Evolutionary conservation across 2,888 invertebrate genomes (phyloP).

Genomic region (Tricholauxania praeusta): DNA sequence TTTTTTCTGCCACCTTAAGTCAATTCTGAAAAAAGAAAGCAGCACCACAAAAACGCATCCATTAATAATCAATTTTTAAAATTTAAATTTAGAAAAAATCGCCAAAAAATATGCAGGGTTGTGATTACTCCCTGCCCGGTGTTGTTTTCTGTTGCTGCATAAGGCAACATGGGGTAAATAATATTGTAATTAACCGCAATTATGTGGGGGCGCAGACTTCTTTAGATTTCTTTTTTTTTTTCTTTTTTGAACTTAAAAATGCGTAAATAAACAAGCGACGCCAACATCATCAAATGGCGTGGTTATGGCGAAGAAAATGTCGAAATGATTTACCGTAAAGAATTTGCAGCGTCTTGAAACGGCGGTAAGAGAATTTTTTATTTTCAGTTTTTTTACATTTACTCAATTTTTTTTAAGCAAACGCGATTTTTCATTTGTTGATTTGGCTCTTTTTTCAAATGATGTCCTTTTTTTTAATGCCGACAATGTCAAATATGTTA

Average conservation of each 20-base stretch:
- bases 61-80: conserved; percentile 47
- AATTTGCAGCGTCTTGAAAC: conserved; percentile 43
- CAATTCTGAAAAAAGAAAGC: not conserved
- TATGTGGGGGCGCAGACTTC: conserved; percentile 56
- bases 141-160: not conserved
- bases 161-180: conserved; percentile 24
- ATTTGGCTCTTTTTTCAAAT: not conserved
- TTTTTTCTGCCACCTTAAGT: conserved; percentile 41
- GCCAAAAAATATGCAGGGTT: not conserved
- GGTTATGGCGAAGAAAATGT: conserved; percentile 62
- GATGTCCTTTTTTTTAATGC: conserved; percentile 8
- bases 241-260: conserved; percentile 29
- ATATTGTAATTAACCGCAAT: conserved; percentile 60
- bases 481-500: not conserved
- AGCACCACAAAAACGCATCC: conserved; percentile 35
- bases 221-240: not conserved
- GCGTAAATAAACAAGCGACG: conserved; percentile 46
- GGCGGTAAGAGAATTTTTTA: not conserved
- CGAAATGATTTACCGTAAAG: conserved; percentile 63
- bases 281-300: conserved; percentile 58
- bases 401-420: conserved; percentile 25
- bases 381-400: conserved; percentile 24
- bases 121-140: no score
- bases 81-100: conserved; percentile 24
- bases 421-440: conserved; percentile 32